These are phyloP conservation scores for Trinorchestia longiramus DNA, from an alignment of 1,140 invertebrate genomes.

Conservation along the genomic window DNA sequence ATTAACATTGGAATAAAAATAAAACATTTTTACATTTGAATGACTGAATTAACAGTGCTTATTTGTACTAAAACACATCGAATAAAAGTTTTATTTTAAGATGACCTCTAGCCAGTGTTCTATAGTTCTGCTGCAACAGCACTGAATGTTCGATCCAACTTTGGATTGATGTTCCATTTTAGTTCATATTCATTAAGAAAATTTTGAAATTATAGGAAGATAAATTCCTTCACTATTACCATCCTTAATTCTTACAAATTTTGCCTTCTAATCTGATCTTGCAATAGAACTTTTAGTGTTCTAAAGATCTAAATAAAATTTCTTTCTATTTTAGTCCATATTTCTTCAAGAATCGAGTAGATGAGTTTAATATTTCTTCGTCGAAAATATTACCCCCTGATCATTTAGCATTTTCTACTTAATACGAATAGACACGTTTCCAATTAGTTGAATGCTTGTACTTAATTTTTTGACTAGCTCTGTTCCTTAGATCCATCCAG, in stretches of 20 bases:
- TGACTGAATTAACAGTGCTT: background rate
- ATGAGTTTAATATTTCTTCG: background rate
- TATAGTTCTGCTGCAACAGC: background rate
- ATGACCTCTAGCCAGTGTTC: background rate
- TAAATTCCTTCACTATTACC: background rate
- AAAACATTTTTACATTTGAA: background rate
- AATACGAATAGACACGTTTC: background rate
- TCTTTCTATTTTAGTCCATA: background rate
- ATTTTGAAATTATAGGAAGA: background rate
- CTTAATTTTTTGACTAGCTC: background rate
- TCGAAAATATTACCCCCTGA: background rate
- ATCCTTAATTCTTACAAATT: background rate
- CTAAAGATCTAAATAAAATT: background rate
- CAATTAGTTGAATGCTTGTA: background rate
- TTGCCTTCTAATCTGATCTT: background rate
- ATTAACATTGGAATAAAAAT: background rate
- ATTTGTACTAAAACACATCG: background rate
- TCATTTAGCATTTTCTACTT: background rate
- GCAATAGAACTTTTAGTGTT: background rate
- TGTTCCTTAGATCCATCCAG: background rate
- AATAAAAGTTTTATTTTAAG: background rate
- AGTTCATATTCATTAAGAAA: background rate
- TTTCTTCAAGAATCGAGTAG: background rate
- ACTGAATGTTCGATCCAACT: background rate
- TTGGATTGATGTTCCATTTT: background rate